These are phyloP conservation scores for Anagrus nilaparvatae DNA, from an alignment of 1,140 invertebrate genomes.

Conservation along the genomic window DNA sequence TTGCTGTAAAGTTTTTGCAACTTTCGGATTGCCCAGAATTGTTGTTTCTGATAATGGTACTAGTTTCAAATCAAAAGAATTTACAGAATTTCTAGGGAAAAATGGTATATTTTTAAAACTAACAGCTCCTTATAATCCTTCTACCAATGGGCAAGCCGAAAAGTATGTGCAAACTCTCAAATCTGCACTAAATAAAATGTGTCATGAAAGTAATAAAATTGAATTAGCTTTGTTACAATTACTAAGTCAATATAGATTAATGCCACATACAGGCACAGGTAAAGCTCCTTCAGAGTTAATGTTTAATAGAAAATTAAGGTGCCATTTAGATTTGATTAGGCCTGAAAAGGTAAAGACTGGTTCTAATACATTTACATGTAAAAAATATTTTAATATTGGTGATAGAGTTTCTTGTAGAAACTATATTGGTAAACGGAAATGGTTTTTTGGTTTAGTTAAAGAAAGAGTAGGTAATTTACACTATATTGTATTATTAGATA, in stretches of 20 bases:
- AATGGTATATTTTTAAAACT: slow-evolving; percentile 12
- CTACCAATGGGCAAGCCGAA: slow-evolving; percentile 20
- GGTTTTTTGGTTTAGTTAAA: slow-evolving; percentile 13
- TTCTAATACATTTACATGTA: background rate
- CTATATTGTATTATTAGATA: slow-evolving; percentile 17
- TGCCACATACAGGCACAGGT: slow-evolving; percentile 12
- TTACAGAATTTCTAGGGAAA: slow-evolving; percentile 22
- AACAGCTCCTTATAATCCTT: slow-evolving; percentile 16
- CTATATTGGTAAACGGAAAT: slow-evolving; percentile 10
- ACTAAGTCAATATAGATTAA: slow-evolving; percentile 21
- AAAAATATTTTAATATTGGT: slow-evolving; percentile 12
- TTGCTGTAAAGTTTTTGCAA: slow-evolving; percentile 22
- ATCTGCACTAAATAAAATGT: slow-evolving; percentile 13
- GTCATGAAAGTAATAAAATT: slow-evolving; percentile 10
- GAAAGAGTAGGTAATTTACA: slow-evolving; percentile 16
- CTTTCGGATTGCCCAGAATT: slow-evolving; percentile 27
- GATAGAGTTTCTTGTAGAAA: slow-evolving; percentile 12
- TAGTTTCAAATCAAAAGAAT: slow-evolving; percentile 29
- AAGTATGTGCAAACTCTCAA: slow-evolving; percentile 18
- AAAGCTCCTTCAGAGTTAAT: slow-evolving; percentile 15
- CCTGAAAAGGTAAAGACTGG: slow-evolving; percentile 3
- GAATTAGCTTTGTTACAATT: slow-evolving; percentile 17
- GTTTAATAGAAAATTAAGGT: slow-evolving; percentile 10
- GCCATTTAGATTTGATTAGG: slow-evolving; percentile 9
- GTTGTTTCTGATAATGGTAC: slow-evolving; percentile 34